Evolutionary conservation across 2,113 vertebrate genomes (phyloP).

Genomic region (Oreochromis aureus): DNA sequence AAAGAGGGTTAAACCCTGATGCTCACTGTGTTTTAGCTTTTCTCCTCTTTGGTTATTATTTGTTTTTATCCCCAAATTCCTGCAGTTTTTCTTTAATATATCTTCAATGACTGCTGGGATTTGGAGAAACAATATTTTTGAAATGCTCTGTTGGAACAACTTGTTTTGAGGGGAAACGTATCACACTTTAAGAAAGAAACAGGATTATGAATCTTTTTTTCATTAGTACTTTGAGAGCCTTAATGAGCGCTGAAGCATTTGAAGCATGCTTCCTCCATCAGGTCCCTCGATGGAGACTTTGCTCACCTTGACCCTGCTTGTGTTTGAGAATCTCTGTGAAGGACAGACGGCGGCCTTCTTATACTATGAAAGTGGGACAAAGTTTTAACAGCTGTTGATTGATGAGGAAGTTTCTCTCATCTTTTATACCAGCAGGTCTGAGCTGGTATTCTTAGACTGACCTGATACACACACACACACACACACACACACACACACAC

Average conservation of each 20-base stretch:
- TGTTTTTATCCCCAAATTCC: background rate
- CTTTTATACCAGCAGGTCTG: background rate
- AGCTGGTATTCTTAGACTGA: conserved; percentile 48
- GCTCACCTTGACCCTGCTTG: background rate
- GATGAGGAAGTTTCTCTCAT: conserved; percentile 21
- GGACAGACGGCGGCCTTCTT: background rate
- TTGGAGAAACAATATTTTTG: background rate
- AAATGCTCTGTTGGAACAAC: background rate
- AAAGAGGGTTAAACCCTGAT: background rate
- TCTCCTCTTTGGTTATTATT: background rate
- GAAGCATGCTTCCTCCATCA: background rate
- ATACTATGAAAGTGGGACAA: conserved; percentile 13
- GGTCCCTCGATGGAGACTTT: background rate
- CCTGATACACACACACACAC: background rate
- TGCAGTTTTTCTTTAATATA: background rate
- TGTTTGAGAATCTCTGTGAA: background rate
- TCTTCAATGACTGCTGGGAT: background rate
- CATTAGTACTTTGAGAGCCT: background rate
- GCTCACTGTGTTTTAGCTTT: background rate
- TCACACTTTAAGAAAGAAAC: background rate
- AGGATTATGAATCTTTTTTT: background rate
- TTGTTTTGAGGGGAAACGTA: background rate
- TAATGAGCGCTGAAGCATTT: background rate
- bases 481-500: background rate
- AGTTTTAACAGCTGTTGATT: conserved; percentile 13